Conservation (phyloP, 35 echinoderm and acorn worm species). For the Heliocidaris tuberculata region DNA sequence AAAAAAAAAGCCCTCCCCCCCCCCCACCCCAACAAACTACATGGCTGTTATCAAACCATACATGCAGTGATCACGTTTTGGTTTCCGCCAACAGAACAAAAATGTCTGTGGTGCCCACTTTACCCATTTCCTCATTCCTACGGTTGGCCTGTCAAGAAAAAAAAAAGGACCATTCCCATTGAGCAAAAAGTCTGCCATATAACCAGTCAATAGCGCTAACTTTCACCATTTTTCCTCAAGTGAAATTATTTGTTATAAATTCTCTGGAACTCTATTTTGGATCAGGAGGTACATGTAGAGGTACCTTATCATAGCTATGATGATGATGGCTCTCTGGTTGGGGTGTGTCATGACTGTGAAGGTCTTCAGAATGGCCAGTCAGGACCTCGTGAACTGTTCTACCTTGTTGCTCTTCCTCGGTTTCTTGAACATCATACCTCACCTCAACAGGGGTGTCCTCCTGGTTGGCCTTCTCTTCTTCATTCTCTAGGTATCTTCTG, state of each 20-base stretch:
- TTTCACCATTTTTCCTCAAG: neutral
- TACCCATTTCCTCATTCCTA: too few relatives aligned
- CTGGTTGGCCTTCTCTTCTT: neutral
- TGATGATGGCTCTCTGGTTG: neutral
- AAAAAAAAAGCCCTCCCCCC: too few relatives aligned
- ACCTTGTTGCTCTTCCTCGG: too few relatives aligned
- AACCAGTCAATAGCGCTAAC: neutral
- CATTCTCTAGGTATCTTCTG: slow-evolving; percentile 20
- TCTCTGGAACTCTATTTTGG: neutral
- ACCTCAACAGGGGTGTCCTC: neutral
- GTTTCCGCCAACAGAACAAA: too few relatives aligned
- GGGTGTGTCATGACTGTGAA: neutral
- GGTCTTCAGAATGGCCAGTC: slow-evolving; percentile 10
- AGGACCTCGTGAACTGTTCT: slow-evolving; percentile 15
- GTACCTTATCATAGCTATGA: neutral
- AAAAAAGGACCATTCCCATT: neutral
- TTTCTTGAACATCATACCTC: too few relatives aligned
- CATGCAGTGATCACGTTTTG: too few relatives aligned
- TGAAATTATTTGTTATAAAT: too few relatives aligned
- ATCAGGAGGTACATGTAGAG: neutral
- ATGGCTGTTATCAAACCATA: too few relatives aligned
- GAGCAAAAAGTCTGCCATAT: neutral
- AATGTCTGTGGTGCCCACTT: too few relatives aligned
- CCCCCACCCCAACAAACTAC: too few relatives aligned
- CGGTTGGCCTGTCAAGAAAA: neutral